Evolutionary conservation across 2,113 vertebrate genomes (phyloP).

Genomic region (Cercopithecus mona): DNA sequence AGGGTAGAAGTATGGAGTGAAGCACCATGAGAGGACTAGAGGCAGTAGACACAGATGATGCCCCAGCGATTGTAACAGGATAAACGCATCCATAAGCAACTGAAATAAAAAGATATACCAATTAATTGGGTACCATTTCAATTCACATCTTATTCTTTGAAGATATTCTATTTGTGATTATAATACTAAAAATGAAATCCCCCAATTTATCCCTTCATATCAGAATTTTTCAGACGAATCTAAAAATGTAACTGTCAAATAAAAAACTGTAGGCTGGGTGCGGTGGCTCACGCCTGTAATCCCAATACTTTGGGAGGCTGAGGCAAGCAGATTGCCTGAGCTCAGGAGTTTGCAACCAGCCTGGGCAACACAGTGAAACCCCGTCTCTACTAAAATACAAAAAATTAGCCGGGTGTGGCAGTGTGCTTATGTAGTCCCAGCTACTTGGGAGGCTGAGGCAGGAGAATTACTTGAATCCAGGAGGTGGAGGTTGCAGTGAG

Average conservation of each 20-base stretch:
- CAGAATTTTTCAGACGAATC: slow-evolving; percentile 8
- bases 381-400: too few species aligned
- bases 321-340: too few species aligned
- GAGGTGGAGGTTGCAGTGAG: too few species aligned
- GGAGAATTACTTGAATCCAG: too few species aligned
- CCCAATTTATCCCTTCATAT: neutral
- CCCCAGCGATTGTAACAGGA: neutral
- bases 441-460: too few species aligned
- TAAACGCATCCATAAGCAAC: neutral
- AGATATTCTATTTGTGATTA: neutral
- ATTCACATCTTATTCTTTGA: neutral
- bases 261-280: neutral
- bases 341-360: too few species aligned
- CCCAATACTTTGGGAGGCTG: too few species aligned
- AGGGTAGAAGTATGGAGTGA: neutral
- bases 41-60: neutral
- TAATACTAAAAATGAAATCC: slow-evolving; percentile 27
- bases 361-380: too few species aligned
- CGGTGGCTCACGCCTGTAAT: too few species aligned
- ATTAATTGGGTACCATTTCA: neutral
- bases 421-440: too few species aligned
- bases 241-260: slow-evolving; percentile 5
- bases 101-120: neutral
- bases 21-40: neutral
- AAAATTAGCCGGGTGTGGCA: too few species aligned